phyloP scores from a whole-genome alignment of 2,797 vertebrate genomes.

The Melanotaenia parkinsoni region DNA sequence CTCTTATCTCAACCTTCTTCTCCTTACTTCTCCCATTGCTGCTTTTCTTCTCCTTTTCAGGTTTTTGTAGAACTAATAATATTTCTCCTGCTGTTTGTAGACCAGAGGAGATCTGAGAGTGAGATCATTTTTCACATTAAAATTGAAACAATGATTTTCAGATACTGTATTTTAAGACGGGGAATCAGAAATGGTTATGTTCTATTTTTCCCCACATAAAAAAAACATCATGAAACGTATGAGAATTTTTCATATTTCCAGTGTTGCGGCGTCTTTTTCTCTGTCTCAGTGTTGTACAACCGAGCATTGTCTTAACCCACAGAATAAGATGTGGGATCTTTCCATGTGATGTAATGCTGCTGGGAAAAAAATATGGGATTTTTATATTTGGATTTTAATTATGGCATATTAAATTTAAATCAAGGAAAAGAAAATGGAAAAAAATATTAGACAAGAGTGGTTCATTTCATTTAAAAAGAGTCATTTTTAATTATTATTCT shows the following conservation, averaged over 20 bases:
- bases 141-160: background rate
- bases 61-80: conserved; percentile 66
- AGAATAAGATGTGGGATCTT: conserved; percentile 59
- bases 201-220: background rate
- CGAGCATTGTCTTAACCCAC: conserved; percentile 62
- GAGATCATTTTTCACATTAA: background rate
- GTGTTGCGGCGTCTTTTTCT: background rate
- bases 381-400: conserved; percentile 1
- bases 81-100: conserved; percentile 36
- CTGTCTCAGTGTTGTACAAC: conserved; percentile 37
- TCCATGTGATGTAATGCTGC: conserved; percentile 68
- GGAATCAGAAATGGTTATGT: background rate
- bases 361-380: conserved; percentile 9
- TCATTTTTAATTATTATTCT: background rate
- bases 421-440: background rate
- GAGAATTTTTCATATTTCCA: conserved; percentile 1
- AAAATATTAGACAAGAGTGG: background rate
- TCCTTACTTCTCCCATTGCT: conserved; percentile 19
- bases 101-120: background rate
- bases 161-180: background rate
- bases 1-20: conserved; percentile 45
- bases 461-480: conserved; percentile 1
- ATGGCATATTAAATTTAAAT: background rate
- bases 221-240: background rate
- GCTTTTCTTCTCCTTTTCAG: conserved; percentile 28